phyloP scores from a whole-genome alignment of 2,888 invertebrate genomes.

The Pinctada fucata region DNA sequence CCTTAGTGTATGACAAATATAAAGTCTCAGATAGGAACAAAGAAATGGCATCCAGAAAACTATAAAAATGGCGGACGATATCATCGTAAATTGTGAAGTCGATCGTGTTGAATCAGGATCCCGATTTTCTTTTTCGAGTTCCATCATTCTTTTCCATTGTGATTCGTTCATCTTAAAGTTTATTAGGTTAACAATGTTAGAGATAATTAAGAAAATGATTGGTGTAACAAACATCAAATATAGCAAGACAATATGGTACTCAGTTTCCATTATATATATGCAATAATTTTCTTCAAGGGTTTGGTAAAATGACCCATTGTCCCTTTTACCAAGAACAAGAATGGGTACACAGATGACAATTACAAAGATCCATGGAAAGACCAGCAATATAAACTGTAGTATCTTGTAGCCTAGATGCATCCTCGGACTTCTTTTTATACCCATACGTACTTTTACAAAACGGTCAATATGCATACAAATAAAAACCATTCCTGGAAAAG shows the following conservation, averaged over 20 bases:
- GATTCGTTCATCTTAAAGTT: not conserved
- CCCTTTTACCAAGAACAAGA: not conserved
- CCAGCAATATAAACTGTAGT: not conserved
- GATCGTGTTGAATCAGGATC: not conserved
- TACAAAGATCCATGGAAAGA: not conserved
- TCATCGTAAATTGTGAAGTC: not conserved
- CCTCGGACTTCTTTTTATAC: not conserved
- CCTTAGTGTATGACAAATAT: not conserved
- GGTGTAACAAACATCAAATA: not conserved
- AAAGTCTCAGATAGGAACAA: not conserved
- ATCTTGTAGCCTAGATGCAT: not conserved
- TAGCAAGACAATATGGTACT: not conserved
- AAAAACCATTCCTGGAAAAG: not conserved
- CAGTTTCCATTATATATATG: not conserved
- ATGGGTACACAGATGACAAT: not conserved
- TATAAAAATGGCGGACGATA: not conserved
- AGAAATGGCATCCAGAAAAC: not conserved
- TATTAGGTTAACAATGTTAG: not conserved
- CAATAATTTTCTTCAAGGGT: not conserved
- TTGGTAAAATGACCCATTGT: not conserved
- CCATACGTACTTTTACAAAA: not conserved
- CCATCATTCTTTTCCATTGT: not conserved
- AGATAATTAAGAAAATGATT: not conserved
- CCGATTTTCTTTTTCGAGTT: not conserved
- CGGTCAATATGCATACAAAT: not conserved